Evolutionary conservation across 2,888 invertebrate genomes (phyloP).

Genomic region (Drosophila limbata): DNA sequence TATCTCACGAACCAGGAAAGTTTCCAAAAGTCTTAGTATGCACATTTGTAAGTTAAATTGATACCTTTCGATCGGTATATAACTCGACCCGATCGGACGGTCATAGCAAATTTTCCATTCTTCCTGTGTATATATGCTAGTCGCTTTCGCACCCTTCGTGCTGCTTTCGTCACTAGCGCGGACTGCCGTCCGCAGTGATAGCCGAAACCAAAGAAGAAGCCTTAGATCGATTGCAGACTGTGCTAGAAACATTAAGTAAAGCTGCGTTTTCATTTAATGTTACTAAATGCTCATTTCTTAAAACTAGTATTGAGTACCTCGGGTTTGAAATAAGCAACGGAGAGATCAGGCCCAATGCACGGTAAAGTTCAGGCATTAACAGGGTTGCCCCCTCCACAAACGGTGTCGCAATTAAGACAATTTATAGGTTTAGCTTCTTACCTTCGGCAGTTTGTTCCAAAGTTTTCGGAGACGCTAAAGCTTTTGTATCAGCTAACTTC

Average conservation of each 20-base stretch:
- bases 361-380: neutral
- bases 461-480: conserved; percentile 2
- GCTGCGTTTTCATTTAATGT: neutral
- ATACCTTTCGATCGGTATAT: too few species aligned
- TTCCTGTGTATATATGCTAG: too few species aligned
- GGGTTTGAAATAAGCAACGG: conserved; percentile 8
- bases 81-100: too few species aligned
- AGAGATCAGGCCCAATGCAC: conserved; percentile 2
- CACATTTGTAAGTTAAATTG: too few species aligned
- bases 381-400: conserved; percentile 7
- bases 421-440: neutral
- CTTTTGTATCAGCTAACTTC: neutral
- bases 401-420: neutral
- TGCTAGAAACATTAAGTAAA: conserved; percentile 8
- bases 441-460: conserved; percentile 1
- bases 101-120: too few species aligned
- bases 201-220: conserved; percentile 10
- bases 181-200: too few species aligned
- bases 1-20: too few species aligned
- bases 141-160: too few species aligned
- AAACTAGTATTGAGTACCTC: conserved; percentile 5
- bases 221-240: conserved; percentile 5
- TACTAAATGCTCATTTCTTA: neutral
- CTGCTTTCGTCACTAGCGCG: too few species aligned
- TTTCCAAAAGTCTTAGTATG: too few species aligned